Base-by-base conservation (phyloP, 1,140 invertebrate genomes). In the Harpegnathos saltator region DNA sequence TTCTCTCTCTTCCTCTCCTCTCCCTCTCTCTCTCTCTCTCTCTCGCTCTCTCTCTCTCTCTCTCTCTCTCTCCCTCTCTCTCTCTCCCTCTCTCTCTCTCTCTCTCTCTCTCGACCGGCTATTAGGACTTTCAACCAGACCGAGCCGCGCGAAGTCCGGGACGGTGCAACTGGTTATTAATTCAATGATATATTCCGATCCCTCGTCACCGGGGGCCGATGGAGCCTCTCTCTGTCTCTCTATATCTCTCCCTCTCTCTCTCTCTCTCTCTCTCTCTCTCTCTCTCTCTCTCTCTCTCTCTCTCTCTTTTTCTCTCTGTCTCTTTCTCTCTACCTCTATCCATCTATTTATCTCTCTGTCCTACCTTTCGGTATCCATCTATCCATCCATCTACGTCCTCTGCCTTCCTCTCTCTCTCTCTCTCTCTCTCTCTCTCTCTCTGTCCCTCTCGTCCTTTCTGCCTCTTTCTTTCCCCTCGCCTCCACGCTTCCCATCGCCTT, bases 151-250 rank as follows among this genome's bases (percentile, higher is more conserved):
- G 50, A 83, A 74, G 81, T 66, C 50, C 59, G 50, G 82, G 58
- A 71, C 19, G 44, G 63, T 62, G 82, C 82, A 84, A 84, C 74
- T 65, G 82, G 68, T 81, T 84, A 71, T 84, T 72, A 84, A 85
- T 85, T 77, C 85, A 78, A 83, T 85, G 52, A 78, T 71, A 62
- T 61, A 80, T 72, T 84, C 54, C 74, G 82, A 80, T 81, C 74
- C 56, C 82, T 63, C 66, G 84, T 72, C 71, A 75, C 73, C 58
- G 77, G 38, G 63, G 82, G 50, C 59, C 82, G 48, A 77, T 66
- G 72, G 52, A 68, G 73, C 38, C 29, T 56, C 63, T 69, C 29
- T 44, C 59, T 69, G 48, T 82, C 68, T 83, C 66, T 74, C 38
- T 59, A 38, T 65, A 24, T 68, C 54, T 61, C 38, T 33, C 9